Percentiles rank a stretch among this genome's conserved stretches.
Evolutionary conservation across 2,888 invertebrate genomes (phyloP).

Genomic region (Venustoraphidia nigricollis): DNA sequence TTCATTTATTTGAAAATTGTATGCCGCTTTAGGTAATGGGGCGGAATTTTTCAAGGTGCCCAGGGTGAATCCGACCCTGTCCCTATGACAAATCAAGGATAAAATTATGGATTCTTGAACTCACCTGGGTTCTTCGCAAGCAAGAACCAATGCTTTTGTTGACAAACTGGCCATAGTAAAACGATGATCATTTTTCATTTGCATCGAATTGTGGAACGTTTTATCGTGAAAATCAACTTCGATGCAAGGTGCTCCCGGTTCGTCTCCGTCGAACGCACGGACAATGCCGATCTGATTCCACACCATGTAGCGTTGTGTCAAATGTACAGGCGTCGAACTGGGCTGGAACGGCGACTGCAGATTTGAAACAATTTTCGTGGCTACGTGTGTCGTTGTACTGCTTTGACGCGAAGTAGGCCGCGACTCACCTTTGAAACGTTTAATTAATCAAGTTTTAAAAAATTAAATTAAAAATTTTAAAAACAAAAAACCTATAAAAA

Average conservation of each 20-base stretch:
- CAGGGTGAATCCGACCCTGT: too few relatives aligned
- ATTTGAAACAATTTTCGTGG: slow-evolving; percentile 29
- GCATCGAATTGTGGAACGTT: slow-evolving; percentile 75
- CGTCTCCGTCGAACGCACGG: slow-evolving; percentile 60
- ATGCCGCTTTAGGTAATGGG: too few relatives aligned
- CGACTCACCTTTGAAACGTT: slow-evolving; percentile 17
- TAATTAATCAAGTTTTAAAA: background rate
- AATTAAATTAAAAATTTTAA: too few relatives aligned
- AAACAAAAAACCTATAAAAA: too few relatives aligned
- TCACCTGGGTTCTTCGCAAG: slow-evolving; percentile 54
- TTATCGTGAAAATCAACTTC: slow-evolving; percentile 94
- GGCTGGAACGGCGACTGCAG: slow-evolving; percentile 83
- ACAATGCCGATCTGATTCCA: slow-evolving; percentile 94
- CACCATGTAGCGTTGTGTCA: slow-evolving; percentile 56
- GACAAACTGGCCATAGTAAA: slow-evolving; percentile 84
- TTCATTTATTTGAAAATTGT: too few relatives aligned
- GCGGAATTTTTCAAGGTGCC: too few relatives aligned
- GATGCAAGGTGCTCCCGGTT: slow-evolving; percentile 45
- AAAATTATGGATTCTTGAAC: slow-evolving; percentile 15
- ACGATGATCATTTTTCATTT: slow-evolving; percentile 69
- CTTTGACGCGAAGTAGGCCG: slow-evolving; percentile 18
- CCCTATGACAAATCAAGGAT: background rate
- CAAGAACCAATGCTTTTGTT: slow-evolving; percentile 60
- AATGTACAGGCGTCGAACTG: slow-evolving; percentile 68
- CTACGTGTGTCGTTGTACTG: slow-evolving; percentile 16